These are phyloP conservation scores for Globicephala melas DNA, from an alignment of 2,113 vertebrate species.

Conservation along the genomic window DNA sequence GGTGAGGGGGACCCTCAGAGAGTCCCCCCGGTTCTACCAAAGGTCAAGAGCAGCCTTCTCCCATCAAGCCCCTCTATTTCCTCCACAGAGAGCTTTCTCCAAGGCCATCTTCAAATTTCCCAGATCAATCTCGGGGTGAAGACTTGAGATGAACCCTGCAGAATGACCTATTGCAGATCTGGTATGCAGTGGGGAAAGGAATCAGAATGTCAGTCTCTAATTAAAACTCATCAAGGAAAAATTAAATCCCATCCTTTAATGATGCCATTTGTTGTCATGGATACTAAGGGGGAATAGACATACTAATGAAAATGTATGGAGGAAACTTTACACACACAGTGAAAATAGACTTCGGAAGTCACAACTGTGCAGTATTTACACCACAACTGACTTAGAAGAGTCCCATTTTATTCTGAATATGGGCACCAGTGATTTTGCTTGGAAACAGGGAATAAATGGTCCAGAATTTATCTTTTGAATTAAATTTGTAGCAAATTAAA, in stretches of 20 bases:
- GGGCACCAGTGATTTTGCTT: fast-evolving
- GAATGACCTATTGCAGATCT: too few relatives aligned
- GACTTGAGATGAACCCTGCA: fast-evolving
- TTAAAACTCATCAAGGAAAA: constrained; percentile 51
- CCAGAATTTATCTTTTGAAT: neutral
- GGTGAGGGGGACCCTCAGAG: too few relatives aligned
- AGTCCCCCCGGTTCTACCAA: fast-evolving
- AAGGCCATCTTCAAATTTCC: neutral
- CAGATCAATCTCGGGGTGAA: fast-evolving
- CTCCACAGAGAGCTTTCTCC: neutral
- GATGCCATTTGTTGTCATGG: constrained; percentile 53
- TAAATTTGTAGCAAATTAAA: neutral
- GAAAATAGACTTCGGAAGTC: neutral
- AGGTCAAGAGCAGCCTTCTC: too few relatives aligned
- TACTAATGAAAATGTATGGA: neutral
- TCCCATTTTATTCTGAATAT: neutral
- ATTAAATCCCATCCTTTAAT: constrained; percentile 27
- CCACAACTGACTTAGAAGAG: fast-evolving
- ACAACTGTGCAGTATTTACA: fast-evolving
- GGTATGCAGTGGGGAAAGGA: neutral
- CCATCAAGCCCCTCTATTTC: fast-evolving
- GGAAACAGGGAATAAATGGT: neutral
- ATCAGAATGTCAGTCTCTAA: neutral
- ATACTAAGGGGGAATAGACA: neutral
- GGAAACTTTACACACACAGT: neutral